Evolutionary conservation across 2,797 vertebrate species (phyloP).

Genomic region (Galago senegalensis): DNA sequence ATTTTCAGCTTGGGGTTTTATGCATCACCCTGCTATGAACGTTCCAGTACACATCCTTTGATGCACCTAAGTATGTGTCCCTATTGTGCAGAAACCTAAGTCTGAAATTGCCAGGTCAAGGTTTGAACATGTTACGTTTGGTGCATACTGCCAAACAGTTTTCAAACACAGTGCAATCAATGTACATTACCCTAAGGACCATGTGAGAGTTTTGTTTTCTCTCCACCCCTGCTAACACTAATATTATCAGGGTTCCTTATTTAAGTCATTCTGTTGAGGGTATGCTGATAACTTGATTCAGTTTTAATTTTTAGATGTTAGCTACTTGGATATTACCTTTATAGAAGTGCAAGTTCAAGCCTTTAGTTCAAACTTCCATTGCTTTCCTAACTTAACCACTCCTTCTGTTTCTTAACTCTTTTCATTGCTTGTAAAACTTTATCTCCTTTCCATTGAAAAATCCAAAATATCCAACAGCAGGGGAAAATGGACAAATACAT

Average conservation of each 20-base stretch:
- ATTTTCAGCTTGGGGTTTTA: not conserved
- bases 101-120: not conserved
- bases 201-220: not conserved
- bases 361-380: not conserved
- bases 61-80: not conserved
- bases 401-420: not conserved
- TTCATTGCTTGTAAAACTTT: not conserved
- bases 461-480: not conserved
- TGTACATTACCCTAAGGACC: not conserved
- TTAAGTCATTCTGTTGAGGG: not conserved
- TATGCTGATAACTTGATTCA: not conserved
- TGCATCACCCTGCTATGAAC: not conserved
- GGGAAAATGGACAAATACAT: not conserved
- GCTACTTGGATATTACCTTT: not conserved
- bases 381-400: not conserved
- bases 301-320: not conserved
- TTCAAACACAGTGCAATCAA: not conserved
- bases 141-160: not conserved
- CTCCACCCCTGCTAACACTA: not conserved
- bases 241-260: conserved; percentile 5
- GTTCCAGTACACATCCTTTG: not conserved
- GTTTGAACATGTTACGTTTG: not conserved
- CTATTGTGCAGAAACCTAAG: not conserved
- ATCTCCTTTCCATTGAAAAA: conserved; percentile 37
- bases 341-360: not conserved